Percentiles rank a stretch among this genome's conserved stretches.
Evolutionary conservation across 2,797 vertebrate genomes (phyloP).

Genomic region (Phrynocephalus guinanensis): DNA sequence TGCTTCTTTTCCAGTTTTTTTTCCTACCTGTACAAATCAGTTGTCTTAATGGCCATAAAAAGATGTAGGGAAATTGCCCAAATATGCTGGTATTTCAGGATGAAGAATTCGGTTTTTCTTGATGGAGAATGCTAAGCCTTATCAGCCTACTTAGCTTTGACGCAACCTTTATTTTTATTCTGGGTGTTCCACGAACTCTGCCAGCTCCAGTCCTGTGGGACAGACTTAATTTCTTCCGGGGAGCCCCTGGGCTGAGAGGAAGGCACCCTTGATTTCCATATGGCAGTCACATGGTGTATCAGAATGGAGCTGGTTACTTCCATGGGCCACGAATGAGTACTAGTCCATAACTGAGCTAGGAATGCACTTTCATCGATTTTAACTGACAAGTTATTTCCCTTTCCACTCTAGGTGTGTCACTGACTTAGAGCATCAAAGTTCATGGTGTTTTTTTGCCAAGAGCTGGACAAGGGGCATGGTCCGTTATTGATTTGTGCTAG

Average conservation of each 20-base stretch:
- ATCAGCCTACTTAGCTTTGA: neutral
- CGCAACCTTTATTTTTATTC: neutral
- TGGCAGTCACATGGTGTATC: neutral
- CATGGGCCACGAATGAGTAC: too few species aligned
- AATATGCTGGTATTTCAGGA: neutral
- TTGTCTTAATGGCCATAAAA: neutral
- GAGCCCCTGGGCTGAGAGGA: neutral
- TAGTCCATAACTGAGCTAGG: too few species aligned
- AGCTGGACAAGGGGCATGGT: neutral
- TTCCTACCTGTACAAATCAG: neutral
- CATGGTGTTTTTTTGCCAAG: neutral
- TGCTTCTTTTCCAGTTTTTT: constrained; percentile 41
- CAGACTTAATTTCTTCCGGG: neutral
- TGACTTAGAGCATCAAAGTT: neutral
- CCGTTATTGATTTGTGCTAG: neutral
- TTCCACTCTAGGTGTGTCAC: neutral
- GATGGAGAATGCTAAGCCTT: neutral
- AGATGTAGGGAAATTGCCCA: neutral
- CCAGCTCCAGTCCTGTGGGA: neutral
- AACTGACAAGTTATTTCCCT: too few species aligned
- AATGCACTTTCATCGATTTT: too few species aligned
- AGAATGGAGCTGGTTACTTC: neutral
- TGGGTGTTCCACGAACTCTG: neutral
- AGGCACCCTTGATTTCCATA: too few species aligned
- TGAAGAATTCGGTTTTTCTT: neutral